phyloP scores from a whole-genome alignment of 2,888 invertebrate species.

The Zeuzera pyrina region DNA sequence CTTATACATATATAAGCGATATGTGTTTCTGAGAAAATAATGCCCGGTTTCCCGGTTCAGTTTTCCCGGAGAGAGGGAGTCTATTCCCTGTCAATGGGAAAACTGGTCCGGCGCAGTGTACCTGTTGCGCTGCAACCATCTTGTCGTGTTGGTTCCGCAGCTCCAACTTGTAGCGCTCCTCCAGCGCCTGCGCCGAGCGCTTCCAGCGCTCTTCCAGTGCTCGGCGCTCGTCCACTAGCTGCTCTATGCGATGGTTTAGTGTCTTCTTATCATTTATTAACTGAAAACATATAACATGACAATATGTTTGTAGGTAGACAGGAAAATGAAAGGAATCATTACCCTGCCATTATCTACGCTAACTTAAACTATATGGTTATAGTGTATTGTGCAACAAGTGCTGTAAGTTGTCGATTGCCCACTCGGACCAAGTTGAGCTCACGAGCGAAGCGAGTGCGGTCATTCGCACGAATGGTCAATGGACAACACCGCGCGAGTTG shows the following conservation, averaged over 20 bases:
- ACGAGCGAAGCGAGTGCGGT: too few species aligned
- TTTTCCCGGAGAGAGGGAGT: not conserved
- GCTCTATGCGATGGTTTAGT: slow-evolving; percentile 81
- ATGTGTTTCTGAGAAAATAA: not conserved
- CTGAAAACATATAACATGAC: slow-evolving; percentile 37
- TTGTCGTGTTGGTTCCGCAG: slow-evolving; percentile 83
- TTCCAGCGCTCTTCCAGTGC: slow-evolving; percentile 78
- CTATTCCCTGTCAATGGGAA: too few species aligned
- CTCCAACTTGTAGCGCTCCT: slow-evolving; percentile 84
- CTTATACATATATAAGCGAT: not conserved
- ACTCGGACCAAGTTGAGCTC: too few species aligned
- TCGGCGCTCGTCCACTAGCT: slow-evolving; percentile 76
- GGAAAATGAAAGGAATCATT: too few species aligned
- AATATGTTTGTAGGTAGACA: too few species aligned
- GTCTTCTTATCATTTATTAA: slow-evolving; percentile 85
- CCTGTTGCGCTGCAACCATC: slow-evolving; percentile 83
- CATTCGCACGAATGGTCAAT: too few species aligned
- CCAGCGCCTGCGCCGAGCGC: slow-evolving; percentile 77
- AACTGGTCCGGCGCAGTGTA: too few species aligned
- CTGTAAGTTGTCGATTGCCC: too few species aligned
- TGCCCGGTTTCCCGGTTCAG: not conserved
- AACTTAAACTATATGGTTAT: too few species aligned
- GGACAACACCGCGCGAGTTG: too few species aligned
- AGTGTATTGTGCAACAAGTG: too few species aligned
- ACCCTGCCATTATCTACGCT: too few species aligned